These are phyloP conservation scores for Martes martes DNA, from an alignment of 2,113 vertebrate species.

Conservation along the genomic window DNA sequence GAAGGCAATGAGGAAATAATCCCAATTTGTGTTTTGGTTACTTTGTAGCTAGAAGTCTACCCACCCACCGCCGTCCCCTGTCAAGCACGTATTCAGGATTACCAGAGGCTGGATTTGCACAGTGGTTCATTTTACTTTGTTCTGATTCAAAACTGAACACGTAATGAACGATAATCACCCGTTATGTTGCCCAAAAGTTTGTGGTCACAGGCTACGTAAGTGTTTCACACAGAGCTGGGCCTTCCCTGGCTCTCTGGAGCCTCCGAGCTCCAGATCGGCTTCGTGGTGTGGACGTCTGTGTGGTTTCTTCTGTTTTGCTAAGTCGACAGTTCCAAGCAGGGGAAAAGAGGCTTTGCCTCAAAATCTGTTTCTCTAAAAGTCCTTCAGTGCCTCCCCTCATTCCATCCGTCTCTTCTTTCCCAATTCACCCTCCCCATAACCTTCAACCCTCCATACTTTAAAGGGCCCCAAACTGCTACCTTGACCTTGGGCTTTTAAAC, in stretches of 20 bases:
- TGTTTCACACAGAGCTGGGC: not conserved
- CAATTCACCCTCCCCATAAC: not conserved
- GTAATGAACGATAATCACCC: slow-evolving; percentile 33
- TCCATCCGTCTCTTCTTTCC: not conserved
- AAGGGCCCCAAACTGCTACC: not conserved
- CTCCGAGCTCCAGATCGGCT: not conserved
- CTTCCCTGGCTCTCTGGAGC: not conserved
- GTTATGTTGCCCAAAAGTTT: slow-evolving; percentile 54
- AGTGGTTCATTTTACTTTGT: slow-evolving; percentile 23
- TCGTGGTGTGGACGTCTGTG: not conserved
- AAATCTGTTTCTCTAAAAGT: not conserved
- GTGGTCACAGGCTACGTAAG: slow-evolving; percentile 48
- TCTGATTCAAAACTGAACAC: slow-evolving; percentile 55
- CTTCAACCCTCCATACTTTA: not conserved
- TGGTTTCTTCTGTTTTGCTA: slow-evolving; percentile 33
- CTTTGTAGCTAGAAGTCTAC: not conserved
- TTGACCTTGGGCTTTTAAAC: not conserved
- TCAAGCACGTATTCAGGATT: not conserved
- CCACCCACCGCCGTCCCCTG: too few species aligned
- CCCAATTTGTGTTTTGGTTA: not conserved
- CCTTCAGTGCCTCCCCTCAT: not conserved
- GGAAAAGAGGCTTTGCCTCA: not conserved
- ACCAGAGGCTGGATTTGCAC: not conserved
- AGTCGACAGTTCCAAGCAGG: slow-evolving; percentile 15
- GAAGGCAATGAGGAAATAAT: not conserved